Evolutionary conservation across 2,888 invertebrate species (phyloP).

Genomic region (Noctua pronuba): DNA sequence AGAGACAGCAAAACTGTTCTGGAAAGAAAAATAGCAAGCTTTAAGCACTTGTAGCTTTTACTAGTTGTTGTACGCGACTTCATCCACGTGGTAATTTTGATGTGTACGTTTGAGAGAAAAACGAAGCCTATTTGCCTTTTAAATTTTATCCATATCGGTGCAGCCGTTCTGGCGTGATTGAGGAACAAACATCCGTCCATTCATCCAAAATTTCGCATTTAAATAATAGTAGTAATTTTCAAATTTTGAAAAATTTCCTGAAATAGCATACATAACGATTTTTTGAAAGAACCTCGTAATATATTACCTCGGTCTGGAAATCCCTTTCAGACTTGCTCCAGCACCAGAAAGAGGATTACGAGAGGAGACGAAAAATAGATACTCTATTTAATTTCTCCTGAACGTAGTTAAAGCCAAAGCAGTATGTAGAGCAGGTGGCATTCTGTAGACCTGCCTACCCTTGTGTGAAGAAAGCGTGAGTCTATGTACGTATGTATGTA

Average conservation of each 20-base stretch:
- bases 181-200: no score
- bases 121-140: no score
- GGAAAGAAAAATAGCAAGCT: no score
- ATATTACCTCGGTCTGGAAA: neutral
- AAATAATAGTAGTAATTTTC: neutral
- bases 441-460: neutral
- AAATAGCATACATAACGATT: neutral
- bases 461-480: neutral
- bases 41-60: no score
- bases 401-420: neutral
- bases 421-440: neutral
- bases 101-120: no score
- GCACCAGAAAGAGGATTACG: neutral
- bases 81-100: no score
- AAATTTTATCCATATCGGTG: no score
- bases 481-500: neutral
- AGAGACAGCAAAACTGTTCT: neutral
- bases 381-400: neutral
- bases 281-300: no score
- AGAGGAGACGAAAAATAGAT: no score
- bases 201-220: no score
- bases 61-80: no score
- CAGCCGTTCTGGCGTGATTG: no score
- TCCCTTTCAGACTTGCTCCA: neutral
- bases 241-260: neutral